Percentiles rank a stretch among this genome's conserved stretches.
Conservation (phyloP, 1,140 invertebrate genomes). For the Tetramorium parvispinum region DNA sequence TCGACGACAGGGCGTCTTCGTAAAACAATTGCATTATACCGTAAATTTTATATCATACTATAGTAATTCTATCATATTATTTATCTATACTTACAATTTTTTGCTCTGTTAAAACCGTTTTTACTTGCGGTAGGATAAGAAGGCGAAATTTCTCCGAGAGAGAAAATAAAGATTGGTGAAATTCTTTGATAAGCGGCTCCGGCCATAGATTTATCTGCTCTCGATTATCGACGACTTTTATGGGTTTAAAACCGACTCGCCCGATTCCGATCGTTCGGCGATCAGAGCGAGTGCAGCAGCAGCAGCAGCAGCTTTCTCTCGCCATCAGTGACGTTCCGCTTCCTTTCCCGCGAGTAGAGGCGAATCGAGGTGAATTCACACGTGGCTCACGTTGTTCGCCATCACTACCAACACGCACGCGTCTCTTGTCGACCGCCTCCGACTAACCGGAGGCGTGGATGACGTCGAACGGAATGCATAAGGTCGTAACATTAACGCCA, state of each 20-base stretch:
- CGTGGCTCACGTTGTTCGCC: constrained; percentile 44
- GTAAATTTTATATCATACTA: not conserved
- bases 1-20: not conserved
- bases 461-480: constrained; percentile 58
- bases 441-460: constrained; percentile 52
- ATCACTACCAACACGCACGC: constrained; percentile 8
- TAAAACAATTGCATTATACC: not conserved
- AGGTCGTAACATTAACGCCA: constrained; percentile 56
- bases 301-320: constrained; percentile 40
- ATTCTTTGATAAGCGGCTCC: constrained; percentile 15
- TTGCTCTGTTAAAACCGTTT: not conserved
- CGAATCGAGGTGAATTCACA: constrained; percentile 61
- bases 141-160: not conserved
- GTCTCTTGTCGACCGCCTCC: constrained; percentile 38
- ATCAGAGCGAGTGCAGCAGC: constrained; percentile 11
- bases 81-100: not conserved
- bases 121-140: not conserved
- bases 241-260: not conserved
- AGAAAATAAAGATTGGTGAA: not conserved
- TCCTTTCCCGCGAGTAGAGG: constrained; percentile 47
- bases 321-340: constrained; percentile 41
- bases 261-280: not conserved
- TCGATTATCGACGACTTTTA: not conserved
- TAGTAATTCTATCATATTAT: not conserved
- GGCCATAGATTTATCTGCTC: constrained; percentile 21